A percentile compares a stretch with the other conserved stretches of the same genome.
phyloP scores from a whole-genome alignment of 2,113 vertebrate species.

The Aspidoscelis tigris region DNA sequence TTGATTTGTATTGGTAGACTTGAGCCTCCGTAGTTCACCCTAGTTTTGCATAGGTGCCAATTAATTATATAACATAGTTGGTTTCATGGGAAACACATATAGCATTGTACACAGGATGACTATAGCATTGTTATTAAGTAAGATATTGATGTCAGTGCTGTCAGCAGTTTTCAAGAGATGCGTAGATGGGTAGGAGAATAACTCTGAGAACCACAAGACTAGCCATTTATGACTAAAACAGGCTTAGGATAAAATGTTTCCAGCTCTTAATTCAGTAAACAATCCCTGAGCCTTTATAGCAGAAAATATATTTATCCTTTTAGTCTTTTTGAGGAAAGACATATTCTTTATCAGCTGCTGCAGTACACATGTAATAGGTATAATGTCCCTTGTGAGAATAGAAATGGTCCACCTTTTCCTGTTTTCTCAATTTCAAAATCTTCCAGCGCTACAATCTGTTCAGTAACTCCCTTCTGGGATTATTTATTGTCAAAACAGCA shows the following conservation, averaged over 20 bases:
- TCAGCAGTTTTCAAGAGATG: no score
- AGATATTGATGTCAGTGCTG: no score
- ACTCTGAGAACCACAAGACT: no score
- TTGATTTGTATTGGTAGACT: no score
- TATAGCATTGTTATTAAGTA: no score
- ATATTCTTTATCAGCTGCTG: neutral
- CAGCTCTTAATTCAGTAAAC: neutral
- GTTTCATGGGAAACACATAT: no score
- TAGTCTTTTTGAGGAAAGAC: neutral
- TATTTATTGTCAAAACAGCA: constrained; percentile 40
- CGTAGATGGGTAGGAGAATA: no score
- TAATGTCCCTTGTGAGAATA: neutral
- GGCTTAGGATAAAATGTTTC: neutral
- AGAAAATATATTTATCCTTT: neutral
- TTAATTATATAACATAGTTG: no score
- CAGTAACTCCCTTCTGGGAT: constrained; percentile 17
- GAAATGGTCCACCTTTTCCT: constrained; percentile 14
- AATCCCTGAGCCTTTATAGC: neutral
- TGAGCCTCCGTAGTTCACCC: no score
- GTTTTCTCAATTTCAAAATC: constrained; percentile 20
- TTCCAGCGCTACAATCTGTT: constrained; percentile 23
- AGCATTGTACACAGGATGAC: no score
- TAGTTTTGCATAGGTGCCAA: no score
- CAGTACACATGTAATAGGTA: neutral
- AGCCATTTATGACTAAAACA: neutral